Base-by-base conservation (phyloP, 2,797 vertebrate genomes). In the Smutsia temminckii region DNA sequence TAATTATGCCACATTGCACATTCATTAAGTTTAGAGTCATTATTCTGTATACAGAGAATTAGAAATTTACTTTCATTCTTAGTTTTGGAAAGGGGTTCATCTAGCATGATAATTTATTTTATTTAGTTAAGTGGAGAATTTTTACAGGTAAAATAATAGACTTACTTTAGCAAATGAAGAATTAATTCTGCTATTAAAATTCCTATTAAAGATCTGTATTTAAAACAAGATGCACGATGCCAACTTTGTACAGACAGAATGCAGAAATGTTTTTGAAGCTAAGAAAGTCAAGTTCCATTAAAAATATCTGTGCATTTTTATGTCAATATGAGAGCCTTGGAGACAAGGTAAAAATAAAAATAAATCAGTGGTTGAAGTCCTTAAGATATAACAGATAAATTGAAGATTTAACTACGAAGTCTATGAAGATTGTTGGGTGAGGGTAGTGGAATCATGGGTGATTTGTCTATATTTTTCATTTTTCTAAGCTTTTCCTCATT, bases 31-130 rank as follows among this genome's bases (percentile, higher is more conserved):
- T 93, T 91, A 74, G 46, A 86, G 11, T 61, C 53, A 85, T 93
- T 89, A 91, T 86, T 94, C 49, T 64, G 27, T 83, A 78, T 27
- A 92, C 53, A 95, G 17, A 90, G 14, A 85, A 95, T 85, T 95
- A 51, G 37, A 97, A 96, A 88, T 93, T 93, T 94, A 84, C 27
- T 92, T 95, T 93, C 29, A 85, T 88, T 94, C 68, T 96, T 94
- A 79, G 27, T 85, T 95, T 95, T 95, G 21, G n/a, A 90, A 85
- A 66, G 6, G 13, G 3, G 32, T 96, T 96, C 18, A 79, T 85
- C 34, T 75, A 78, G 16, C 7, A 40, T 42, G 21, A 85, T 72
- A 92, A 85, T 95, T 85, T 86, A 79, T 68, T 92, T 87, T 80
- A 95, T 74, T 87, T 80, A 95, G 64, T 49, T 93, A 96, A 92